Percentiles rank a stretch among this genome's conserved stretches.
Evolutionary conservation across 2,113 vertebrate genomes (phyloP).

Genomic region (Cyanoramphus novaezelandiae): DNA sequence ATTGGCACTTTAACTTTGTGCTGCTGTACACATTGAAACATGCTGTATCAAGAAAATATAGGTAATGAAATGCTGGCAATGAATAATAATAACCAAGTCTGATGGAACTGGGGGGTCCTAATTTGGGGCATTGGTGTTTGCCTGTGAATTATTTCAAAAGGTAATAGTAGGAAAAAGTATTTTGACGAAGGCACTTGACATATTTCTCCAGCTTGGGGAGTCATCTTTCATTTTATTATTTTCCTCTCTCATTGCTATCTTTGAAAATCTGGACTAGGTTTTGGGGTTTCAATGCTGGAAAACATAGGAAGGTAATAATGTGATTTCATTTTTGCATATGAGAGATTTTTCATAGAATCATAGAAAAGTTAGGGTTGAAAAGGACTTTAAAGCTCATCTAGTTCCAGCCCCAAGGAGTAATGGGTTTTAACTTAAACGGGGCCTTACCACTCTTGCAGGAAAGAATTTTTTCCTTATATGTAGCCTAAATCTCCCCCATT

Average conservation of each 20-base stretch:
- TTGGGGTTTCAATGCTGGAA: not conserved
- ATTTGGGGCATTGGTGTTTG: accelerated
- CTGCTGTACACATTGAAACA: accelerated
- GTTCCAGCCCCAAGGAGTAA: not conserved
- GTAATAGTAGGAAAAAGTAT: not conserved
- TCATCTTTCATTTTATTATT: not conserved
- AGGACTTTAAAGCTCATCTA: not conserved
- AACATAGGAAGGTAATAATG: not conserved
- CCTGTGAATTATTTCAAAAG: not conserved
- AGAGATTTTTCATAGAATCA: not conserved
- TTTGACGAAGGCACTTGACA: accelerated
- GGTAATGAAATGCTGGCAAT: not conserved
- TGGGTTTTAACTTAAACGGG: not conserved
- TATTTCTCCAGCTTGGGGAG: not conserved
- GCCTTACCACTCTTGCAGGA: not conserved
- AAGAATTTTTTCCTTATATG: too few relatives aligned
- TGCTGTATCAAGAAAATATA: not conserved
- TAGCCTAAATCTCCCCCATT: too few relatives aligned
- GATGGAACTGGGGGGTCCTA: accelerated
- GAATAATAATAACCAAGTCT: not conserved
- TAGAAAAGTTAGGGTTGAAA: not conserved
- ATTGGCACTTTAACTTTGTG: accelerated
- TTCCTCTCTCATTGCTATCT: accelerated
- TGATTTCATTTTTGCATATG: not conserved
- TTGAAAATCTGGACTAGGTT: not conserved